Evolutionary conservation across 2,797 vertebrate genomes (phyloP).

Genomic region (Hybognathus amarus): DNA sequence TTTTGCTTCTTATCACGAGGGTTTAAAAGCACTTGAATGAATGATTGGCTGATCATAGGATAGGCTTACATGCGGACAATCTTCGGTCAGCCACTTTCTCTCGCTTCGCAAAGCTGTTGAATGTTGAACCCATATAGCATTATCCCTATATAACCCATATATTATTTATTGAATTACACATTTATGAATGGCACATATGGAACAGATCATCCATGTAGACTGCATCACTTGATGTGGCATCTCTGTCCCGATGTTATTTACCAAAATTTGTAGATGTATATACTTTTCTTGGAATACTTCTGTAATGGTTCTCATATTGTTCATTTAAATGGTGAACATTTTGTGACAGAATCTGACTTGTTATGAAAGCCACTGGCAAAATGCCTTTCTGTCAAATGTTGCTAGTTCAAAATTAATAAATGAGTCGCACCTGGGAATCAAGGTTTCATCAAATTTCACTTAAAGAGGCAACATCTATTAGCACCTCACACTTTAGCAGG

Average conservation of each 20-base stretch:
- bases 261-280: background rate
- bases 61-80: background rate
- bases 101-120: background rate
- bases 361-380: slow-evolving; percentile 39
- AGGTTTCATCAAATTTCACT: slow-evolving; percentile 61
- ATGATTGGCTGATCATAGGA: background rate
- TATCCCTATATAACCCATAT: too few relatives aligned
- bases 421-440: slow-evolving; percentile 57
- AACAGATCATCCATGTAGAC: background rate
- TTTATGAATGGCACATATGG: background rate
- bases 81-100: background rate
- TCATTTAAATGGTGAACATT: background rate
- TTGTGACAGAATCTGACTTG: slow-evolving; percentile 6
- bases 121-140: background rate
- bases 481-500: slow-evolving; percentile 48
- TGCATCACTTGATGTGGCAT: background rate
- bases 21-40: background rate
- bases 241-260: background rate
- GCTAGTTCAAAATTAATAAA: slow-evolving; percentile 55
- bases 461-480: slow-evolving; percentile 56
- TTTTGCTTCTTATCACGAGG: background rate
- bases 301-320: background rate
- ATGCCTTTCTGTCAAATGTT: slow-evolving; percentile 53
- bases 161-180: too few relatives aligned
- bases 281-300: background rate